These are phyloP conservation scores for Drosophila pseudoobscura DNA, from an alignment of 1,140 invertebrate genomes.

Conservation along the genomic window DNA sequence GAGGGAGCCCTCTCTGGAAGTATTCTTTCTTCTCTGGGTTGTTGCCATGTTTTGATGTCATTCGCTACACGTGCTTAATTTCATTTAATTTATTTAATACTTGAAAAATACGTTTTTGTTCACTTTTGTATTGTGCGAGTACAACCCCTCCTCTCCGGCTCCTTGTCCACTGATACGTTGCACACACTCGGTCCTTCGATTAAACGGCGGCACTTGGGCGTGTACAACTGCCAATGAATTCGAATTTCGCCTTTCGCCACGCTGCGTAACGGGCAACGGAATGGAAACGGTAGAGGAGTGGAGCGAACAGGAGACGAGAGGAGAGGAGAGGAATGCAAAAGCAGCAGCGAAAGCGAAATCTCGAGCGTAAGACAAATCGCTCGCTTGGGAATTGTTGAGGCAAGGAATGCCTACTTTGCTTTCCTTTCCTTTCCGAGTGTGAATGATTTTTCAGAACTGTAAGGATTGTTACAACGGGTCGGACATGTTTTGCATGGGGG, in stretches of 20 bases:
- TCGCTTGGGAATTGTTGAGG: constrained; percentile 39
- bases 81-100: constrained; percentile 81
- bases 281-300: background rate
- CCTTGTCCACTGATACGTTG: constrained; percentile 1
- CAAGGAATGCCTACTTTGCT: constrained; percentile 20
- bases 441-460: background rate
- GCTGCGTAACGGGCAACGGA: constrained; percentile 50
- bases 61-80: constrained; percentile 78
- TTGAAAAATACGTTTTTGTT: constrained; percentile 77
- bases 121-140: constrained; percentile 58
- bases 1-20: background rate
- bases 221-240: constrained; percentile 66
- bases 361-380: constrained; percentile 45
- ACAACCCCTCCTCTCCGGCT: constrained; percentile 40
- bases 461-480: too few species aligned
- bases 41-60: constrained; percentile 67
- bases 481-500: too few species aligned
- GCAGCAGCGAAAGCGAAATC: background rate
- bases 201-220: constrained; percentile 51
- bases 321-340: constrained; percentile 13
- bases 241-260: constrained; percentile 63
- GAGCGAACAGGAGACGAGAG: too few species aligned
- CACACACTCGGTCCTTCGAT: constrained; percentile 2
- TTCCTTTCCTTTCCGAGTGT: constrained; percentile 17
- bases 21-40: background rate